Base-by-base conservation (phyloP, 2,797 vertebrate genomes). In the Rhabdophis nuchalis region DNA sequence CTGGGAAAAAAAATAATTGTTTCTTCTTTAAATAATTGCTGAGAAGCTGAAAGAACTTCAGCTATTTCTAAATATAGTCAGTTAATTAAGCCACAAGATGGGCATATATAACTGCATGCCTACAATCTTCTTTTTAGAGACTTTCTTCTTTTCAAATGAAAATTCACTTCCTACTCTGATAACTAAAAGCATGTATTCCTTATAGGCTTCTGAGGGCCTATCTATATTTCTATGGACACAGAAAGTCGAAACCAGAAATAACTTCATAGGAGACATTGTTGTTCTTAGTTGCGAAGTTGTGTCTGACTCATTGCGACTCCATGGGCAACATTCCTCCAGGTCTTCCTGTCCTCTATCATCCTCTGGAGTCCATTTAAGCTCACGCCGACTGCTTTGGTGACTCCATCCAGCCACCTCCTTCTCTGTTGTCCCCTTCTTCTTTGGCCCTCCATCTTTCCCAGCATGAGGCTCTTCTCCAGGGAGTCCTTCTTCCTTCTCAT, bases 1-100 rank as follows among this genome's bases (percentile, higher is more conserved):
- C 18, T 41, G 90, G n/a, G 72, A 93, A 89, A 95, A 29, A 88
- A 12, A 11, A 60, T 27, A 25, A 23, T 58, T 23, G 3, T 20
- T 57, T 57, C 5, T 57, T 57, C 16, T 27, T 60, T 60, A 0
- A 60, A 60, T 60, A 92, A 91, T 91, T 94, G 90, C 86, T 92
- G 85, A 91, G 91, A 89, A 92, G 5, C 85, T 93, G 1, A 25
- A 85, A 95, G 90, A 86, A 52, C 56, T 82, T 87, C n/a, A 93
- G 68, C 68, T 88, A 1, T 36, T 92, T 53, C 92, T 86, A 27
- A 32, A 25, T 72, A 77, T 93, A 23, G 7, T 64, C 87, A 25
- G 56, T 85, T 89, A 86, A 87, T 72, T 50, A 72, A 92, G 61
- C 61, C 53, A 36, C 23, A 87, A 29, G 36, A 57, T 60, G 54